Conservation (phyloP, 2,797 vertebrate species). For the Myotis findleyi region DNA sequence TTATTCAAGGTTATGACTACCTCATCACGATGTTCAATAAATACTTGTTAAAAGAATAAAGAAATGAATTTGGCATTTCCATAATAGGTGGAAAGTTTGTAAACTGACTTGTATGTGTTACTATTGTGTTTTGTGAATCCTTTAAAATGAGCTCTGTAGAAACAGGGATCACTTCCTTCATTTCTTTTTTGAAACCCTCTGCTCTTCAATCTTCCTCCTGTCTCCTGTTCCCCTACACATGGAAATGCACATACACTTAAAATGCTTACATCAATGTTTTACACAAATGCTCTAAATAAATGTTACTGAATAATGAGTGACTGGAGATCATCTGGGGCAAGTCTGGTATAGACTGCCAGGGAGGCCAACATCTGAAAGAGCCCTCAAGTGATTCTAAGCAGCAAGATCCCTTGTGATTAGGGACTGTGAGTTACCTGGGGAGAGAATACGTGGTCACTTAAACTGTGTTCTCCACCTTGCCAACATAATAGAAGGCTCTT, state of each 20-base stretch:
- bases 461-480: background rate
- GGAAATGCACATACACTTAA: background rate
- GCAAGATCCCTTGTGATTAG: background rate
- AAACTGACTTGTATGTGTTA: background rate
- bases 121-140: background rate
- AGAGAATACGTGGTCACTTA: conserved; percentile 3
- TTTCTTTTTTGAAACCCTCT: conserved; percentile 3
- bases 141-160: conserved; percentile 6
- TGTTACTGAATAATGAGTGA: conserved; percentile 3
- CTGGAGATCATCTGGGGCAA: background rate
- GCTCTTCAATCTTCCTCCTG: background rate
- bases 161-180: background rate
- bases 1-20: background rate
- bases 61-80: conserved; percentile 21
- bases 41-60: conserved; percentile 53
- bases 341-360: background rate
- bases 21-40: background rate
- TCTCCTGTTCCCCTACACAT: background rate
- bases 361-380: background rate
- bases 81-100: conserved; percentile 9
- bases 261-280: conserved; percentile 29
- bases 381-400: conserved; percentile 30
- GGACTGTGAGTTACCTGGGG: background rate
- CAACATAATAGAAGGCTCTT: conserved; percentile 14
- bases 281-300: conserved; percentile 21